Base-by-base conservation (phyloP, 2,888 invertebrate genomes). In the Leptopilina syphax region DNA sequence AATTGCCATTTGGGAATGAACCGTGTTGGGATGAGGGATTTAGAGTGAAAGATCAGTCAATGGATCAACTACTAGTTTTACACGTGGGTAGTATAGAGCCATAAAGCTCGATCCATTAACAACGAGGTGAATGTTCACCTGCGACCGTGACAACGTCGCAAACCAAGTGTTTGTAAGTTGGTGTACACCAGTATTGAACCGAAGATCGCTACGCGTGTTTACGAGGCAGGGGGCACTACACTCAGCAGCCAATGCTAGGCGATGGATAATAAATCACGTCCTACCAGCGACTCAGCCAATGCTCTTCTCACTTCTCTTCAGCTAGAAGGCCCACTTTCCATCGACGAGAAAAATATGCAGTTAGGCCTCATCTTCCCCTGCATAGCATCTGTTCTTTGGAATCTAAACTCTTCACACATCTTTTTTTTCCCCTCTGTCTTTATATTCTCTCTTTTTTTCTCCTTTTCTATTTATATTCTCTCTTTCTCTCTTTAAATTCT, bases 201-300 rank as follows among this genome's bases (percentile, higher is more conserved):
- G 81, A 84, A 81, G 81, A 81, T 79, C 84, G 86, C 84, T 85
- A 88, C 88, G 88, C 86, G 87, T 89, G 88, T 89, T 88, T 86
- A 86, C 88, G 87, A 78, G 57, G 78, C 70, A 84, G 86, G 86
- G 86, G 88, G 86, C 85, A 85, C 78, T 85, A 80, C 84, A 82
- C 83, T 80, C 82, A 83, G 83, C 82, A 81, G 79, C 81, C 81
- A 73, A 57, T 68, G 76, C 65, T 76, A 67, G 83, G 81, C 82
- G 84, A 86, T 83, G 83, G 86, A 87, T 86, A 86, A 89, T 89
- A 88, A 89, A 89, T 89, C 88, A 88, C 85, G 77, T 79, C 81
- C 78, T 77, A 79, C 79, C 81, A 82, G 80, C 9, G 50, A 80
- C 81, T 80, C 78, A 82, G 82, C 82, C 77, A 80, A 44, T 83